Conservation (phyloP, 2,888 invertebrate genomes). For the Malthinus flaveolus region DNA sequence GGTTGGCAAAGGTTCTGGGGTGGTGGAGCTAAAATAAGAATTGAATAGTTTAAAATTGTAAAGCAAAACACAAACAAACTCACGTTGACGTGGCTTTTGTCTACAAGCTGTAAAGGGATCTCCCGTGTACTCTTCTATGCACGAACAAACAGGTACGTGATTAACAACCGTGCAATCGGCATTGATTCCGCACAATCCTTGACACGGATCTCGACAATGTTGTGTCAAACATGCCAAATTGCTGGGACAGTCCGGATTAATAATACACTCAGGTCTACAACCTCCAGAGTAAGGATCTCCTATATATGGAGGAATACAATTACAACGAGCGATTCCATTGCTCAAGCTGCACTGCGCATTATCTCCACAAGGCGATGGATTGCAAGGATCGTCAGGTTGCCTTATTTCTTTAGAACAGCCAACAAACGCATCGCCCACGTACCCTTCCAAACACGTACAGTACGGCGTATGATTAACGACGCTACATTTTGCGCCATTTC, state of each 20-base stretch:
- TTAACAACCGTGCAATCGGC: slow-evolving; percentile 82
- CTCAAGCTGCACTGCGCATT: slow-evolving; percentile 77
- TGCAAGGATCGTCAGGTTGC: slow-evolving; percentile 65
- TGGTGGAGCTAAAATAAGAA: slow-evolving; percentile 34
- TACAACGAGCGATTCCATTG: slow-evolving; percentile 72
- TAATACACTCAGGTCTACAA: slow-evolving; percentile 83
- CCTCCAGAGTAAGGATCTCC: slow-evolving; percentile 86
- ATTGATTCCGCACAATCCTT: slow-evolving; percentile 80
- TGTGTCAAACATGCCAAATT: slow-evolving; percentile 79
- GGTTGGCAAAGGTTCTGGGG: slow-evolving; percentile 61
- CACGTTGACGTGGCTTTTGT: slow-evolving; percentile 60
- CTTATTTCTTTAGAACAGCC: slow-evolving; percentile 66
- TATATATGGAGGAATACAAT: slow-evolving; percentile 85
- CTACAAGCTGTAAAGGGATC: slow-evolving; percentile 83
- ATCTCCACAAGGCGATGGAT: slow-evolving; percentile 80
- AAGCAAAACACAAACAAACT: slow-evolving; percentile 47
- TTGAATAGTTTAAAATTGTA: not conserved
- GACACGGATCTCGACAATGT: slow-evolving; percentile 85
- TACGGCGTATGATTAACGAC: slow-evolving; percentile 80
- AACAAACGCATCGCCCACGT: slow-evolving; percentile 82
- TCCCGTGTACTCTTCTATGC: slow-evolving; percentile 74
- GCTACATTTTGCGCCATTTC: slow-evolving; percentile 76
- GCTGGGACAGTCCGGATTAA: slow-evolving; percentile 79
- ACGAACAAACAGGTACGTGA: slow-evolving; percentile 82
- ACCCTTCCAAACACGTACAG: slow-evolving; percentile 77